phyloP scores from a whole-genome alignment of 2,113 vertebrate genomes.

The Chaenocephalus aceratus region DNA sequence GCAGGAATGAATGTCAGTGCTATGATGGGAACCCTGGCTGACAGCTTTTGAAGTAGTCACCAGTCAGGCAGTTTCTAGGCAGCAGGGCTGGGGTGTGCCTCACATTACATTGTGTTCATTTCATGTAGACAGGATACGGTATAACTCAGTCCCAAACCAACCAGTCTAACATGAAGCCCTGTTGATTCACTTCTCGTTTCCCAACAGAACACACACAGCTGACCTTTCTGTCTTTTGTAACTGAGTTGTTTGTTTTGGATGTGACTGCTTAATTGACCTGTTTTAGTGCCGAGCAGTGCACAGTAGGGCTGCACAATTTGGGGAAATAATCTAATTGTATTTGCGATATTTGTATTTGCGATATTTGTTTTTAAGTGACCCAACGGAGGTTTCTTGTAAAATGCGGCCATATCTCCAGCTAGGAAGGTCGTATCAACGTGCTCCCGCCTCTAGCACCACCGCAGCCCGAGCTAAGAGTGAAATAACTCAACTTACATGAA shows the following conservation, averaged over 20 bases:
- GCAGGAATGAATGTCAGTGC: background rate
- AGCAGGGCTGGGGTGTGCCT: conserved; percentile 5
- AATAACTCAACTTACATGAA: too few relatives aligned
- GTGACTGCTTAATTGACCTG: background rate
- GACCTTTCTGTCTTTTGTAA: background rate
- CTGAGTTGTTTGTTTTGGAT: background rate
- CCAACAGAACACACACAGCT: background rate
- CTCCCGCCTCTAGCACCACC: too few relatives aligned
- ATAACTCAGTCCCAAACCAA: conserved; percentile 10
- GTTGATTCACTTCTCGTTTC: background rate
- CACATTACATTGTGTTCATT: background rate
- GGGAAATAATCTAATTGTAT: too few relatives aligned
- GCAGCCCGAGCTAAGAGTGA: too few relatives aligned
- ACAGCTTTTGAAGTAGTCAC: background rate
- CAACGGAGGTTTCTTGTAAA: too few relatives aligned
- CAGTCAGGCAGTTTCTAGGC: conserved; percentile 14
- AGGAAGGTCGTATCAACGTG: too few relatives aligned
- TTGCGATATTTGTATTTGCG: too few relatives aligned
- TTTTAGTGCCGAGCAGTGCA: too few relatives aligned
- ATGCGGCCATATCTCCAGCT: too few relatives aligned
- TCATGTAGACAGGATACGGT: background rate
- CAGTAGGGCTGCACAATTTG: background rate
- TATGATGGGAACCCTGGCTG: background rate
- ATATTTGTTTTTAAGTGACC: too few relatives aligned
- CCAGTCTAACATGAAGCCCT: conserved; percentile 42